phyloP scores from a whole-genome alignment of 2,113 vertebrate genomes.

The Poeciliopsis prolifica region DNA sequence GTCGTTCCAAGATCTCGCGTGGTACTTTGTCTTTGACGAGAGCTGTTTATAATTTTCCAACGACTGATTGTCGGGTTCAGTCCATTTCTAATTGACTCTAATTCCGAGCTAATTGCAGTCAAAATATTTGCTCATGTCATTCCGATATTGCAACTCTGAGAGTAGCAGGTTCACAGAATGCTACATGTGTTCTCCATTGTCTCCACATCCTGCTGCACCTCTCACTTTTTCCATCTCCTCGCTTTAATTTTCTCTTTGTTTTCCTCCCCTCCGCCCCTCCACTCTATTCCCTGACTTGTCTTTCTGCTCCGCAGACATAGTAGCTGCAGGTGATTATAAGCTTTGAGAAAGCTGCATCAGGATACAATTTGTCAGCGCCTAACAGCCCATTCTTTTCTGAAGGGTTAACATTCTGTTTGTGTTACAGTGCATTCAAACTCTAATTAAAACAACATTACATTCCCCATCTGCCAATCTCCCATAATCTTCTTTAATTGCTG shows the following conservation, averaged over 20 bases:
- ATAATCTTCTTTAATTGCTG: constrained; percentile 99
- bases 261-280: background rate
- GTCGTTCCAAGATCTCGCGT: constrained; percentile 68
- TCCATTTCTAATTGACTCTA: constrained; percentile 77
- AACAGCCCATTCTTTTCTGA: constrained; percentile 90
- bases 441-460: constrained; percentile 99
- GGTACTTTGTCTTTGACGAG: constrained; percentile 47
- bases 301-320: constrained; percentile 46
- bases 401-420: constrained; percentile 99
- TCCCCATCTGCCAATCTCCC: constrained; percentile 99
- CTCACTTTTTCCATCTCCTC: constrained; percentile 61
- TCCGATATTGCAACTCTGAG: constrained; percentile 61
- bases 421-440: constrained; percentile 99
- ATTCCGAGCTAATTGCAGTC: constrained; percentile 78
- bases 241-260: constrained; percentile 55
- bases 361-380: constrained; percentile 83
- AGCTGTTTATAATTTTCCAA: constrained; percentile 74
- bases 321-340: constrained; percentile 81
- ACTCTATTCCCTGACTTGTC: constrained; percentile 7
- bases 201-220: constrained; percentile 42
- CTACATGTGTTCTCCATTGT: constrained; percentile 71
- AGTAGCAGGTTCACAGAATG: constrained; percentile 47
- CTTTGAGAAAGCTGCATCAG: constrained; percentile 74
- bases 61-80: constrained; percentile 70
- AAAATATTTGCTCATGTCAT: constrained; percentile 81